Conservation (phyloP, 2,797 vertebrate genomes). For the Melanotaenia nigrans region DNA sequence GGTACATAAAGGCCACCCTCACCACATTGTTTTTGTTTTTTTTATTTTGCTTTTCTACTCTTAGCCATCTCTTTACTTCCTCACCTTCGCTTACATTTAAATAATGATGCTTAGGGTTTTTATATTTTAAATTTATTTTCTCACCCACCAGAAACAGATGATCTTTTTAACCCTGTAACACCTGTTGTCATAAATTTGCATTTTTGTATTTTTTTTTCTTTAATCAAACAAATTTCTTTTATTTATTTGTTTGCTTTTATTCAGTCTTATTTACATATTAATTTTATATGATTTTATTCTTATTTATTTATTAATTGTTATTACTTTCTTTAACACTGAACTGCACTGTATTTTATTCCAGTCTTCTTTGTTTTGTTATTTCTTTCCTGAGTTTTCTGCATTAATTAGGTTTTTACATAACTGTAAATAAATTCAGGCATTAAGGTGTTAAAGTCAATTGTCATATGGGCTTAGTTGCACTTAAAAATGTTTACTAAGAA, state of each 20-base stretch:
- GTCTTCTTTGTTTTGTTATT: not conserved
- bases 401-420: not conserved
- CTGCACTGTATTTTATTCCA: not conserved
- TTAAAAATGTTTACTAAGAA: not conserved
- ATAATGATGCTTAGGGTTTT: not conserved
- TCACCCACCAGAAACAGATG: not conserved
- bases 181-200: not conserved
- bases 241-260: not conserved
- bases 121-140: not conserved
- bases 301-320: too few relatives aligned
- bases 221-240: not conserved
- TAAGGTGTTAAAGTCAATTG: not conserved
- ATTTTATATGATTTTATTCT: not conserved
- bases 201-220: not conserved
- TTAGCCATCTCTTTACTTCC: not conserved
- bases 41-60: conserved; percentile 4
- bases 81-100: conserved; percentile 2
- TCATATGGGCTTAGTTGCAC: not conserved
- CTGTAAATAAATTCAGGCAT: not conserved
- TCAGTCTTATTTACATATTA: not conserved
- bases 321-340: not conserved
- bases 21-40: not conserved
- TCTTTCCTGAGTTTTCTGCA: not conserved
- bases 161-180: not conserved
- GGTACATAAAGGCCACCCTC: conserved; percentile 21